Base-by-base conservation (phyloP, 2,113 vertebrate genomes). In the Falco punctatus region DNA sequence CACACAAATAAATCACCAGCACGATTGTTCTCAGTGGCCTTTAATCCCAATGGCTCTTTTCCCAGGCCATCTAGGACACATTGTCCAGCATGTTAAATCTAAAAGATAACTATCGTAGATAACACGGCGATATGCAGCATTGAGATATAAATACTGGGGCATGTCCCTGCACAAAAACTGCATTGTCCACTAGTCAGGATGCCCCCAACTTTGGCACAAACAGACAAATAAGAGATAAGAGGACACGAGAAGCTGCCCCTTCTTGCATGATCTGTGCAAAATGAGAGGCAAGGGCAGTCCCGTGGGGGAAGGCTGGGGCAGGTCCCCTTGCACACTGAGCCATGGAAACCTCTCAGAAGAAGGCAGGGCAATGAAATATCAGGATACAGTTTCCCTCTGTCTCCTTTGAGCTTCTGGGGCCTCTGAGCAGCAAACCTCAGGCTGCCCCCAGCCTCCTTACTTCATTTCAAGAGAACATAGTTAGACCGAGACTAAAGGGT, bases 41-140 rank as follows among this genome's bases (percentile, higher is more conserved):
- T 95, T 93, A 79, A 82, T 89, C 65, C 40, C 4, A 24, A 58
- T 96, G 94, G 92, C 94, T 95, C 58, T 82, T 80, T 80, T 91
- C 78, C 94, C 78, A 93, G 81, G 54, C 21, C 38, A 74, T 38
- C 30, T 82, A 88, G 95, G 87, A 85, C 92, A 88, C 90, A 82
- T 75, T 90, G 95, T 94, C 70, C 90, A 52, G 65, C 17, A 7
- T 40, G 70, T 52, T 91, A 69, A 70, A 82, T 61, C 77, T 69
- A 61, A 92, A 91, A 96, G 93, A 94, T 90, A 65, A 52, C 26
- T 30, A 44, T 69, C 77, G 54, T 18, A 89, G 84, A 94, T 94
- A 92, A 91, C 61, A 64, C 1, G 2, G 17, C 33, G 90, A 28
- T 75, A 90, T 61, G 20, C 35, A 65, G 35, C 58, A 73, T 54